Conservation (phyloP, 2,113 vertebrate genomes). For the Oplegnathus fasciatus region DNA sequence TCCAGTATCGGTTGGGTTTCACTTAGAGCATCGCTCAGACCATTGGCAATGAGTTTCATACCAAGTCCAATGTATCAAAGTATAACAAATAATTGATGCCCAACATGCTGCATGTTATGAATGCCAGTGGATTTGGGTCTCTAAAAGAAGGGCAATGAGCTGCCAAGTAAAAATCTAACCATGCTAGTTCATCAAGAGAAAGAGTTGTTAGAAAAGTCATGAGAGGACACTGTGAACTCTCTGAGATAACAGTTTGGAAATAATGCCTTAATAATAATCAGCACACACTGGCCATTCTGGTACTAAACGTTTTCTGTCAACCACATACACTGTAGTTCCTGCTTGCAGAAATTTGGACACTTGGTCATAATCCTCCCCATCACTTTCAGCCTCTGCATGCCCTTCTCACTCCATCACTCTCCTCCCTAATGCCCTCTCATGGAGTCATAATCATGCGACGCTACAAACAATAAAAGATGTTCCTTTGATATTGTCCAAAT, state of each 20-base stretch:
- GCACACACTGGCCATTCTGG: background rate
- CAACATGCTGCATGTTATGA: slow-evolving; percentile 34
- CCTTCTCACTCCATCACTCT: slow-evolving; percentile 31
- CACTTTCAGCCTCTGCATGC: slow-evolving; percentile 36
- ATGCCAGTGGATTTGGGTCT: slow-evolving; percentile 30
- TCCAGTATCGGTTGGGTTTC: background rate
- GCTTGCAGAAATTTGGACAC: slow-evolving; percentile 19
- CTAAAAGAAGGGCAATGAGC: background rate
- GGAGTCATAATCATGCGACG: slow-evolving; percentile 53
- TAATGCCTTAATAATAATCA: background rate
- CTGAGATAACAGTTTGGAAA: slow-evolving; percentile 6
- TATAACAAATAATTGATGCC: slow-evolving; percentile 42
- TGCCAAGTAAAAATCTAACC: background rate
- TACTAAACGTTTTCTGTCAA: slow-evolving; percentile 14
- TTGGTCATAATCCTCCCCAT: slow-evolving; percentile 61
- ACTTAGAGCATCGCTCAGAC: background rate
- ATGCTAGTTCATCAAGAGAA: background rate
- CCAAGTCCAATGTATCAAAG: slow-evolving; percentile 19
- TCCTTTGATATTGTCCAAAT: slow-evolving; percentile 77
- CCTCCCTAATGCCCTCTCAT: slow-evolving; percentile 25
- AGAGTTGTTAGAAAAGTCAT: slow-evolving; percentile 17
- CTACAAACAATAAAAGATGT: slow-evolving; percentile 69
- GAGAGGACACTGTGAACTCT: slow-evolving; percentile 27
- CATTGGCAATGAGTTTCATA: background rate
- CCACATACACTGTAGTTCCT: background rate